Percentiles rank a stretch among this genome's conserved stretches.
Conservation (phyloP, 2,797 vertebrate species). For the Cyprinodon diabolis region DNA sequence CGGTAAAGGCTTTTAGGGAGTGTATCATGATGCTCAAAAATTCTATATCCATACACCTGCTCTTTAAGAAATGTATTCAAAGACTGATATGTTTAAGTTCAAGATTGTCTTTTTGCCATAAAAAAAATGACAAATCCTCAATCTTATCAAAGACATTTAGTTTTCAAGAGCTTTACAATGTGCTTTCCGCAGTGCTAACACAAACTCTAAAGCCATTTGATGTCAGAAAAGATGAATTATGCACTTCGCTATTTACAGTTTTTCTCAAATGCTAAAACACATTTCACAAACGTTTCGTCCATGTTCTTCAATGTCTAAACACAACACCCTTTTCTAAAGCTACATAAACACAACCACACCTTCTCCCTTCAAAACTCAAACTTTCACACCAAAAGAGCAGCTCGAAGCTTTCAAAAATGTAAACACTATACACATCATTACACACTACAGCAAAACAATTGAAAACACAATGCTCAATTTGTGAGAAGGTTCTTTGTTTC, state of each 20-base stretch:
- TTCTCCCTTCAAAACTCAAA: too few relatives aligned
- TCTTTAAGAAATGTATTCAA: slow-evolving; percentile 8
- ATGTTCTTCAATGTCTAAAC: too few relatives aligned
- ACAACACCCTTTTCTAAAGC: too few relatives aligned
- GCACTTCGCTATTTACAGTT: not conserved
- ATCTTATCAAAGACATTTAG: slow-evolving; percentile 18
- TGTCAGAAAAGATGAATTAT: slow-evolving; percentile 24
- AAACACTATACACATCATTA: too few relatives aligned
- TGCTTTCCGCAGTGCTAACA: slow-evolving; percentile 1
- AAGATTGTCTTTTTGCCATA: slow-evolving; percentile 22
- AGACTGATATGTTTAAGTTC: slow-evolving; percentile 4
- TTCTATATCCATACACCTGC: not conserved
- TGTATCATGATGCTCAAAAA: not conserved
- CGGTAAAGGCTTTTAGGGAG: slow-evolving; percentile 11
- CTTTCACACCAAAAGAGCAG: too few relatives aligned
- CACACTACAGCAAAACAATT: too few relatives aligned
- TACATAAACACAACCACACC: too few relatives aligned
- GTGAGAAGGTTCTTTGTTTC: too few relatives aligned
- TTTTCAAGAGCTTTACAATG: slow-evolving; percentile 8
- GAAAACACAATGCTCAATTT: too few relatives aligned
- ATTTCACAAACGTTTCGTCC: too few relatives aligned
- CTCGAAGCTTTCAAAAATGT: too few relatives aligned
- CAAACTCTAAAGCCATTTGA: not conserved
- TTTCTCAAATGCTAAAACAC: too few relatives aligned
- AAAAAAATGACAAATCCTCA: not conserved